A percentile compares a stretch with the other conserved stretches of the same genome.
Evolutionary conservation across 2,797 vertebrate genomes (phyloP).

Genomic region (Coilia nasus): DNA sequence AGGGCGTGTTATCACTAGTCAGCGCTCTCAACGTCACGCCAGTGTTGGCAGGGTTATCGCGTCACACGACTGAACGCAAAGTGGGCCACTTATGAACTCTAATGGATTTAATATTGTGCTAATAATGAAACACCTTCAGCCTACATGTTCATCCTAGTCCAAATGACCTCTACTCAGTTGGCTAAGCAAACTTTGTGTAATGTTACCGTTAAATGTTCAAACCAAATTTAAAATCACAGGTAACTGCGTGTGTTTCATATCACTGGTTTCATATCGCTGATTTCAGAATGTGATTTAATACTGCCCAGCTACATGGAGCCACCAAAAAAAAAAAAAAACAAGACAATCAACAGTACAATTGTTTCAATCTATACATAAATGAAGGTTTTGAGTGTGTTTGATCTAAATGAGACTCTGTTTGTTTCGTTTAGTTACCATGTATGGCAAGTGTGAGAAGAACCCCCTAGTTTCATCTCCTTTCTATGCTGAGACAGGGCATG

Average conservation of each 20-base stretch:
- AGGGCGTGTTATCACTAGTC: conserved; percentile 67
- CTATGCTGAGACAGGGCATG: neutral
- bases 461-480: neutral
- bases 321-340: neutral
- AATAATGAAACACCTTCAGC: neutral
- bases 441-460: conserved; percentile 3
- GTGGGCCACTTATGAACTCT: neutral
- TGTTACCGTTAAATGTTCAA: neutral
- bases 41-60: conserved; percentile 4
- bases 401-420: neutral
- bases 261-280: neutral
- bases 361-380: neutral
- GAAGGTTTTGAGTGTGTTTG: neutral
- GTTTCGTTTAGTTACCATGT: neutral
- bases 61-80: neutral
- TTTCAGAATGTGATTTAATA: neutral
- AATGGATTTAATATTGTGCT: neutral
- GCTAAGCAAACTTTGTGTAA: neutral
- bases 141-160: neutral
- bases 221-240: neutral
- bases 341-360: neutral
- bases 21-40: conserved; percentile 1
- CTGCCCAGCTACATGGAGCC: neutral
- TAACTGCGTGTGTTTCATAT: neutral
- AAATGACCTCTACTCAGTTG: neutral